A percentile compares a stretch with the other conserved stretches of the same genome.
These are phyloP conservation scores for Heliconius ethilla DNA, from an alignment of 2,888 invertebrate genomes.

Conservation along the genomic window DNA sequence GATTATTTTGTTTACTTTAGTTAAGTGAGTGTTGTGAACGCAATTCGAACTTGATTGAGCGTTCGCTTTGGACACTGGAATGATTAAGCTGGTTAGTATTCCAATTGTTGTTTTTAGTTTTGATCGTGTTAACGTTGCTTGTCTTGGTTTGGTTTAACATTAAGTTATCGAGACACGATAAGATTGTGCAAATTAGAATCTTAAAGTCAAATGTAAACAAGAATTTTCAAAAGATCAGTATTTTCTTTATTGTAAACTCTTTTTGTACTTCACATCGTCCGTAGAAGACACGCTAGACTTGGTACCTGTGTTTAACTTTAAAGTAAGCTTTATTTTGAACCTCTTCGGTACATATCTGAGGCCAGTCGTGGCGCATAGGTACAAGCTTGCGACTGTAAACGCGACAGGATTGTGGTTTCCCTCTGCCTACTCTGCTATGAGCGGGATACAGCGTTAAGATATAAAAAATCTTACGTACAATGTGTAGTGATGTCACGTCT, in stretches of 20 bases:
- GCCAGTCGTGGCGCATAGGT: too few species aligned
- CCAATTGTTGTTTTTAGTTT: constrained; percentile 10
- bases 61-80: constrained; percentile 64
- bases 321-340: background rate
- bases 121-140: constrained; percentile 5
- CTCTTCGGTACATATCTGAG: background rate
- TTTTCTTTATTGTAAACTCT: background rate
- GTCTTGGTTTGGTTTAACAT: constrained; percentile 4
- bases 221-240: background rate
- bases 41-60: constrained; percentile 71
- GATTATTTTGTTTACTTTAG: constrained; percentile 66
- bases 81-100: constrained; percentile 77
- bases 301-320: background rate
- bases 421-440: too few species aligned
- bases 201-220: constrained; percentile 12
- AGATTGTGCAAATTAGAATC: constrained; percentile 28
- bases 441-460: too few species aligned
- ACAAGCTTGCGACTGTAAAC: too few species aligned
- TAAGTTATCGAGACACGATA: constrained; percentile 28
- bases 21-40: constrained; percentile 77
- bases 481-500: constrained; percentile 37
- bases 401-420: too few species aligned
- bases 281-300: background rate
- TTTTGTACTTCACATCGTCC: background rate
- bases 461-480: too few species aligned